Conservation (phyloP, 2,888 invertebrate species). For the Drosophila kambysellisi region DNA sequence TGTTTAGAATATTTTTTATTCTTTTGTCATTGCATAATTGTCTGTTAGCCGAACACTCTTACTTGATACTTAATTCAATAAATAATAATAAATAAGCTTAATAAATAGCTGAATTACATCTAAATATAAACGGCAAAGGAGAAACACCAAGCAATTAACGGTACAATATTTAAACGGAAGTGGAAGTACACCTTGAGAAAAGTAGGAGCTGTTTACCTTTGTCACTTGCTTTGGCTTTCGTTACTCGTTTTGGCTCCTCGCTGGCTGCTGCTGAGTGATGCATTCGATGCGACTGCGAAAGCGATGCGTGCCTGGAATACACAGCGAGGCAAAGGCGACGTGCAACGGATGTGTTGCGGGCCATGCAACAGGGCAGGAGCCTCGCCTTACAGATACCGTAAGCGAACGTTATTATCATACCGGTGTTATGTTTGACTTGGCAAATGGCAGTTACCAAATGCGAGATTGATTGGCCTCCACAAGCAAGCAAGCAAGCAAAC, state of each 20-base stretch:
- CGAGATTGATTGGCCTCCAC: slow-evolving; percentile 41
- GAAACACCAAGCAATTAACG: neutral
- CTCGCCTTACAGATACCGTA: neutral
- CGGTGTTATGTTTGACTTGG: slow-evolving; percentile 29
- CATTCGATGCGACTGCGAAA: slow-evolving; percentile 9
- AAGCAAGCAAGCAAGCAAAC: slow-evolving; percentile 6
- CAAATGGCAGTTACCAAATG: slow-evolving; percentile 40
- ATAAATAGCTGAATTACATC: neutral
- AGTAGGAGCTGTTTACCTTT: neutral
- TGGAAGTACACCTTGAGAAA: slow-evolving; percentile 4
- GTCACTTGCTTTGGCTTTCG: neutral
- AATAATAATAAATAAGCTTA: neutral
- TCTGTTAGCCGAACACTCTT: neutral
- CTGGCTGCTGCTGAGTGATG: slow-evolving; percentile 10
- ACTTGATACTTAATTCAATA: neutral
- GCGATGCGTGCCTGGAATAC: slow-evolving; percentile 31
- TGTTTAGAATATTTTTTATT: neutral
- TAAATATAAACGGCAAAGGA: neutral
- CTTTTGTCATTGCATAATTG: too few relatives aligned
- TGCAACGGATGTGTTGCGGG: slow-evolving; percentile 53
- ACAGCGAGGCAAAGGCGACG: slow-evolving; percentile 4
- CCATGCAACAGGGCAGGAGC: slow-evolving; percentile 19
- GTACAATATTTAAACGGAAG: slow-evolving; percentile 5
- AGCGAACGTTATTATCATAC: slow-evolving; percentile 34
- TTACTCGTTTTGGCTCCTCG: slow-evolving; percentile 5